phyloP scores from a whole-genome alignment of 2,888 invertebrate genomes.

The Habrosyne pyritoides region DNA sequence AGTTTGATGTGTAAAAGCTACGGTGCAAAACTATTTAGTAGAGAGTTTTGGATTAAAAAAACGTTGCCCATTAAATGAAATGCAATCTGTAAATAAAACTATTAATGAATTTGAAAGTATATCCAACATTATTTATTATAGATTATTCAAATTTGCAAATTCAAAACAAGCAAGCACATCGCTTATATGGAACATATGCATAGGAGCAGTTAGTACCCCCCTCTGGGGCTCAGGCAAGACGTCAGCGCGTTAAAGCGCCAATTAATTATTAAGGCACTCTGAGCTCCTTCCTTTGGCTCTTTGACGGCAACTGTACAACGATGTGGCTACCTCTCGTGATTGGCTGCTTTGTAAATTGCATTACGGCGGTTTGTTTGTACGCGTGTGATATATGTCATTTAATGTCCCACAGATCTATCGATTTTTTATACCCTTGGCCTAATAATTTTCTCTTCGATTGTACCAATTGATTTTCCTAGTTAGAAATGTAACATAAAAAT shows the following conservation, averaged over 20 bases:
- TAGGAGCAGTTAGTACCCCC: conserved; percentile 68
- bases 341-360: conserved; percentile 78
- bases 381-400: conserved; percentile 20
- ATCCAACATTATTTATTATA: neutral
- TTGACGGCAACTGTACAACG: conserved; percentile 78
- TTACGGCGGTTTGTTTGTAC: conserved; percentile 60
- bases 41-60: too few species aligned
- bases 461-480: too few species aligned
- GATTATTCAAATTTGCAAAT: conserved; percentile 22
- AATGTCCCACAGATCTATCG: neutral
- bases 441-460: neutral
- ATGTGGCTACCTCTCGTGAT: conserved; percentile 76
- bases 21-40: too few species aligned
- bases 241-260: conserved; percentile 80
- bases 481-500: too few species aligned
- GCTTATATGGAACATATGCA: conserved; percentile 62
- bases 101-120: too few species aligned
- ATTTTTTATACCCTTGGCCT: conserved; percentile 9
- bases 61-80: too few species aligned
- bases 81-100: too few species aligned
- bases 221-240: conserved; percentile 65
- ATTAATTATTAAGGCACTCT: conserved; percentile 80
- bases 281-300: conserved; percentile 77
- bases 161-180: conserved; percentile 47
- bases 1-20: too few species aligned